phyloP scores from a whole-genome alignment of 2,797 vertebrate species.

The Melopsittacus undulatus region DNA sequence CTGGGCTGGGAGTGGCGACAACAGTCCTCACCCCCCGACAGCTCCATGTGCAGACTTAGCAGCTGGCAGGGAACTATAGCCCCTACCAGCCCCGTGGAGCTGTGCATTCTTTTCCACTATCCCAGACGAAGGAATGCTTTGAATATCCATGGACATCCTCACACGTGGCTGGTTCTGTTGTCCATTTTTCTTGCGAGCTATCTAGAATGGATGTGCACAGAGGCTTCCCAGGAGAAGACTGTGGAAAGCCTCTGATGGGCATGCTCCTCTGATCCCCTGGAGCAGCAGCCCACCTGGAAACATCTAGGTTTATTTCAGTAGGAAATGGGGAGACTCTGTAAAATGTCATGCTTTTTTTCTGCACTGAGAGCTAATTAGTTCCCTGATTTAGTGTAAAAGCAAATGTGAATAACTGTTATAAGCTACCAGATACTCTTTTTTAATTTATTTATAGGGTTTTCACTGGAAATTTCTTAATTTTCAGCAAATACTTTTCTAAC shows the following conservation, averaged over 20 bases:
- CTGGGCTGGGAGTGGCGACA: accelerated
- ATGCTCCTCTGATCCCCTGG: accelerated
- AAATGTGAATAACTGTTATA: conserved; percentile 52
- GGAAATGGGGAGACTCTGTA: conserved; percentile 21
- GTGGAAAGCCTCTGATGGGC: accelerated
- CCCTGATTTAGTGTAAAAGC: conserved; percentile 19
- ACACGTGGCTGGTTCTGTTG: accelerated
- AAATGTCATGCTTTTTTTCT: not conserved
- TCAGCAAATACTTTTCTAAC: conserved; percentile 54
- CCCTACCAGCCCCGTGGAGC: accelerated
- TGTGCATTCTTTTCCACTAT: not conserved
- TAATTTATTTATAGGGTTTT: conserved; percentile 7
- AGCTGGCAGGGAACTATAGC: not conserved
- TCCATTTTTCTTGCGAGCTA: not conserved
- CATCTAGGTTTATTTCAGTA: not conserved
- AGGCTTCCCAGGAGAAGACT: not conserved
- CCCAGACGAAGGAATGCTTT: not conserved
- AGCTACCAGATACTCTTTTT: conserved; percentile 28
- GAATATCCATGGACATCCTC: not conserved
- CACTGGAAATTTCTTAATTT: conserved; percentile 72
- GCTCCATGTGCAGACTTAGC: accelerated
- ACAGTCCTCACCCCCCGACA: accelerated
- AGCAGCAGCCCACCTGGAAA: conserved; percentile 24
- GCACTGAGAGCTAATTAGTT: conserved; percentile 7
- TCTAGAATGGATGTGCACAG: accelerated